Conservation (phyloP, 2,888 invertebrate species). For the Oscheius sp. region DNA sequence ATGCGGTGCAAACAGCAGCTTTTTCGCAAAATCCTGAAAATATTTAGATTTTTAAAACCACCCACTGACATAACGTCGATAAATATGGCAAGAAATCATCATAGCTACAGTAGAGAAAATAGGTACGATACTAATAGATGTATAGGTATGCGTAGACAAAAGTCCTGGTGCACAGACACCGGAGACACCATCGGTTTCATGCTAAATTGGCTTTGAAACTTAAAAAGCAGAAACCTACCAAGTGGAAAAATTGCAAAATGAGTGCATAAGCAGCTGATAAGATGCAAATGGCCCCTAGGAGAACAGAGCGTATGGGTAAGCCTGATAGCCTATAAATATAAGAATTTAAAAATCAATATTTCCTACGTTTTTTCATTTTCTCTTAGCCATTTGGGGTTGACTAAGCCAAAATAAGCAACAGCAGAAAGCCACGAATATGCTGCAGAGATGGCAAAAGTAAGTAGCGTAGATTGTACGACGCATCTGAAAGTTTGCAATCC, state of each 20-base stretch:
- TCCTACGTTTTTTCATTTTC: constrained; percentile 16
- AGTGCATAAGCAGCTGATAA: not conserved
- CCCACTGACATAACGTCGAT: not conserved
- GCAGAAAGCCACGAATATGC: constrained; percentile 9
- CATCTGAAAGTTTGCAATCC: too few species aligned
- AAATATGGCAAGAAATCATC: not conserved
- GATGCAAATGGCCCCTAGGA: not conserved
- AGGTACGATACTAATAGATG: not conserved
- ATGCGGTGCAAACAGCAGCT: not conserved
- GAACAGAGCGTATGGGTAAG: not conserved
- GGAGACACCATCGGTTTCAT: constrained; percentile 17
- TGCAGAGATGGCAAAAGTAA: not conserved
- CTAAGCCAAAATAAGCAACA: not conserved
- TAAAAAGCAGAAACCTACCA: not conserved
- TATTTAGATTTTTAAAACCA: not conserved
- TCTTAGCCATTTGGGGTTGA: constrained; percentile 3
- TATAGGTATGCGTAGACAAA: not conserved
- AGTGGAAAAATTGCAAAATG: constrained; percentile 4
- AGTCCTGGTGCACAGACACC: constrained; percentile 12
- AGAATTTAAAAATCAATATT: not conserved
- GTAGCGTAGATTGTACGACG: not conserved
- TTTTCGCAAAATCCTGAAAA: not conserved
- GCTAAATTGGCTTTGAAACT: not conserved
- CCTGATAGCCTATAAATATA: constrained; percentile 2
- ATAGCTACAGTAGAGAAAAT: not conserved